Evolutionary conservation across 1,140 invertebrate species (phyloP).

Genomic region (Eurosta solidaginis): DNA sequence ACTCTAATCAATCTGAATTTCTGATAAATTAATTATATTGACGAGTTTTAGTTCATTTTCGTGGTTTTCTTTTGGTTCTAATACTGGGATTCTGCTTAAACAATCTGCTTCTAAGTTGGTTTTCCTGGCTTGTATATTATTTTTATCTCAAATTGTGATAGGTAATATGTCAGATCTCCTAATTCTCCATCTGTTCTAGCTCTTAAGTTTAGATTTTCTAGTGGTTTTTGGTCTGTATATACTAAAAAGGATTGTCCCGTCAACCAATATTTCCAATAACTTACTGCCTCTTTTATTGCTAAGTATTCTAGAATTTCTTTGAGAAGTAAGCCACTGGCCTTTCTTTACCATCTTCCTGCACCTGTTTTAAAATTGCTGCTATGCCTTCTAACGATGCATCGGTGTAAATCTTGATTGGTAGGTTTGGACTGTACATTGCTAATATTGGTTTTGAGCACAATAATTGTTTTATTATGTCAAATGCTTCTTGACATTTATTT

Average conservation of each 20-base stretch:
- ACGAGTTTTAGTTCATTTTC: slow-evolving; percentile 50
- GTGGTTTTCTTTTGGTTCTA: slow-evolving; percentile 45
- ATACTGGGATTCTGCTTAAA: slow-evolving; percentile 54
- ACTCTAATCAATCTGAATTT: slow-evolving; percentile 38
- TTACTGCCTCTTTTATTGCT: slow-evolving; percentile 49
- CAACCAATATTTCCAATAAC: slow-evolving; percentile 58
- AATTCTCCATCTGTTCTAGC: no score
- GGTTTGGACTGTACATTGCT: background rate
- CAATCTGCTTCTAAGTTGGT: slow-evolving; percentile 54
- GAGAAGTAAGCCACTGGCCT: no score
- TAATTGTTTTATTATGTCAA: slow-evolving; percentile 46
- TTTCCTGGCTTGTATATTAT: slow-evolving; percentile 47
- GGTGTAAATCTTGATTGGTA: background rate
- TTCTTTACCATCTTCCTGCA: no score
- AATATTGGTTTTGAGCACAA: background rate
- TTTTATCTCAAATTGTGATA: slow-evolving; percentile 53
- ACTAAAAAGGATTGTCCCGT: no score
- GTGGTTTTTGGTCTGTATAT: no score
- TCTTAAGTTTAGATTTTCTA: no score
- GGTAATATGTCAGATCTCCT: slow-evolving; percentile 55
- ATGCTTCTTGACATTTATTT: slow-evolving; percentile 50
- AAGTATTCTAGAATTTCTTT: background rate
- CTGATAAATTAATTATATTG: slow-evolving; percentile 47
- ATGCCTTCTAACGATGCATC: background rate
- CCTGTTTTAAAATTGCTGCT: background rate